Conservation (phyloP, 2,888 invertebrate genomes). For the Amphipyra tragopoginis region DNA sequence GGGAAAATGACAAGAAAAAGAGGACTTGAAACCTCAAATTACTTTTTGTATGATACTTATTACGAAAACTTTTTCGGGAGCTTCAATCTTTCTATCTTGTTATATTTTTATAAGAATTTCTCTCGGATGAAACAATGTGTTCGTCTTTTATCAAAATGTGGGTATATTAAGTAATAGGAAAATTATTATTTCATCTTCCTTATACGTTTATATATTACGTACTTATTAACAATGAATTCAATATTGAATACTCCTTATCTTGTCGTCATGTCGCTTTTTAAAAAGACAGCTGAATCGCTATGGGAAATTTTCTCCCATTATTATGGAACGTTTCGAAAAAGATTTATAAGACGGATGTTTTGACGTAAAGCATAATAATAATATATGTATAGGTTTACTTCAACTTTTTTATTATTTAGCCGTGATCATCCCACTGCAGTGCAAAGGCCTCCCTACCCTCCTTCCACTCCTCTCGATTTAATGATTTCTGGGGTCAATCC, state of each 20-base stretch:
- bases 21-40: constrained; percentile 16
- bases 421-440: no score
- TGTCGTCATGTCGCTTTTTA: neutral
- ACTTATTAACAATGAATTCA: neutral
- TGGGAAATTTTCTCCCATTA: no score
- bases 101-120: constrained; percentile 16
- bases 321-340: no score
- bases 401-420: no score
- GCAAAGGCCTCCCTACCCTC: no score
- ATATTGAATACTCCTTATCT: neutral
- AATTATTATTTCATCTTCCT: neutral
- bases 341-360: no score
- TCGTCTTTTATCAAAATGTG: neutral
- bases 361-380: no score
- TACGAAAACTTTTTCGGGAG: constrained; percentile 11
- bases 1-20: constrained; percentile 4
- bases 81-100: constrained; percentile 11
- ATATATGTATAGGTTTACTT: no score
- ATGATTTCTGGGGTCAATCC: no score
- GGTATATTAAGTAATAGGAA: neutral
- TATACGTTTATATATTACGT: neutral
- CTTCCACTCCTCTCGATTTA: no score
- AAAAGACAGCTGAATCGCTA: neutral
- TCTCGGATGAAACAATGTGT: constrained; percentile 1
- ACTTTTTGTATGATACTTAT: constrained; percentile 22